Conservation (phyloP, 2,888 invertebrate species). For the Lasiommata megera region DNA sequence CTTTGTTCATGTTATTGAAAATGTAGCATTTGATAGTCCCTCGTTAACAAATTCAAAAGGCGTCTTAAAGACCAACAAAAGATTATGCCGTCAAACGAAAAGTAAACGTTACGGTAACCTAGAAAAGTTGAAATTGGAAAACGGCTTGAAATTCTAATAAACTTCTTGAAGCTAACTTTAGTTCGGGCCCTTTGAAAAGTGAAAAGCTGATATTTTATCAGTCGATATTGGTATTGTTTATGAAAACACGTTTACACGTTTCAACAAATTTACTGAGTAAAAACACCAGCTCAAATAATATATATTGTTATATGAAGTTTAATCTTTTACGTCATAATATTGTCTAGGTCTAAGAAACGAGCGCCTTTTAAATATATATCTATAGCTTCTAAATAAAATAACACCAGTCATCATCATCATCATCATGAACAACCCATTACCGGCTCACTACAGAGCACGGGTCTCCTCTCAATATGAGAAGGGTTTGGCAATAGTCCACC, state of each 20-base stretch:
- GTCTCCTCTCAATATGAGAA: too few species aligned
- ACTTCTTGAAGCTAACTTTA: conserved; percentile 68
- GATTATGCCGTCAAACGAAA: conserved; percentile 61
- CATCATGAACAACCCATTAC: too few species aligned
- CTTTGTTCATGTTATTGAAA: background rate
- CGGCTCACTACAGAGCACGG: too few species aligned
- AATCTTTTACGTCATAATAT: too few species aligned
- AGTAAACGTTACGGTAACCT: conserved; percentile 64
- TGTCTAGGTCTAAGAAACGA: too few species aligned
- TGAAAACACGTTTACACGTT: conserved; percentile 26
- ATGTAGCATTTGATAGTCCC: background rate
- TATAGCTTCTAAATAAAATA: too few species aligned
- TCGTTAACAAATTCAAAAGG: conserved; percentile 20
- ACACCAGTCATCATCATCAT: too few species aligned
- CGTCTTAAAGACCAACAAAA: conserved; percentile 61
- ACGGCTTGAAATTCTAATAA: conserved; percentile 70
- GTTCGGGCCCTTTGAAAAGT: conserved; percentile 67
- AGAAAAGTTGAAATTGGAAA: conserved; percentile 76
- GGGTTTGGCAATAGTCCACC: too few species aligned
- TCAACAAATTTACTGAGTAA: conserved; percentile 3
- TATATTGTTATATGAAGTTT: too few species aligned
- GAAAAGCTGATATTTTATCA: conserved; percentile 62
- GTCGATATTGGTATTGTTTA: conserved; percentile 40
- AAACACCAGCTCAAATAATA: too few species aligned
- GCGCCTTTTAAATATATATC: too few species aligned